Conservation (phyloP, 2,888 invertebrate species). For the Gastrophysa polygoni region DNA sequence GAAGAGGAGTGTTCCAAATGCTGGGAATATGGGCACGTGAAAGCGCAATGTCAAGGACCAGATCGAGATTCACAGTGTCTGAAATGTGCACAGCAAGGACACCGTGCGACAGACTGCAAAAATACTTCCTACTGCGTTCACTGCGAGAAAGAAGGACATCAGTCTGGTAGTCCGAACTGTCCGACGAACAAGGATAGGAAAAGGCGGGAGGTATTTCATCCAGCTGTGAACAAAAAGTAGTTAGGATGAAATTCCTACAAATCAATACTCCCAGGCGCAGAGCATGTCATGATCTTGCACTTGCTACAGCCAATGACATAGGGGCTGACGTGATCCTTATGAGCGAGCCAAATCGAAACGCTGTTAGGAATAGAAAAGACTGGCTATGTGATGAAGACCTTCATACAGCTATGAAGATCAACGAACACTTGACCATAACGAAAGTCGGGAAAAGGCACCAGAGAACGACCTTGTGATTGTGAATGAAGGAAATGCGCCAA, state of each 20-base stretch:
- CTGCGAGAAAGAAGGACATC: not conserved
- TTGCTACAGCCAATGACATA: not conserved
- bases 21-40: slow-evolving; percentile 4
- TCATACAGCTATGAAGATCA: slow-evolving; percentile 25
- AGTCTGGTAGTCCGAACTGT: not conserved
- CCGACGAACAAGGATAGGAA: not conserved
- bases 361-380: not conserved
- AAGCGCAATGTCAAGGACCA: not conserved
- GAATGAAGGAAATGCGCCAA: not conserved
- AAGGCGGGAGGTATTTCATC: not conserved
- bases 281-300: not conserved
- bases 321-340: not conserved
- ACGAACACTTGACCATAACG: slow-evolving; percentile 10
- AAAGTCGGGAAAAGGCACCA: slow-evolving; percentile 16
- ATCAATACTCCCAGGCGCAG: slow-evolving; percentile 14
- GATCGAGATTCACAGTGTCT: not conserved
- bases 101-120: not conserved
- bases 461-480: not conserved
- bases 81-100: not conserved
- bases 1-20: not conserved
- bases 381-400: slow-evolving; percentile 15
- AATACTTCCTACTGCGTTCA: not conserved
- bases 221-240: no score
- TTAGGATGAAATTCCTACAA: not conserved
- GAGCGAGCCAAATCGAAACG: slow-evolving; percentile 5